Evolutionary conservation across 2,113 vertebrate species (phyloP), one percentile per base, ranked within the genome.

Genomic region (Halcyon senegalensis): DNA sequence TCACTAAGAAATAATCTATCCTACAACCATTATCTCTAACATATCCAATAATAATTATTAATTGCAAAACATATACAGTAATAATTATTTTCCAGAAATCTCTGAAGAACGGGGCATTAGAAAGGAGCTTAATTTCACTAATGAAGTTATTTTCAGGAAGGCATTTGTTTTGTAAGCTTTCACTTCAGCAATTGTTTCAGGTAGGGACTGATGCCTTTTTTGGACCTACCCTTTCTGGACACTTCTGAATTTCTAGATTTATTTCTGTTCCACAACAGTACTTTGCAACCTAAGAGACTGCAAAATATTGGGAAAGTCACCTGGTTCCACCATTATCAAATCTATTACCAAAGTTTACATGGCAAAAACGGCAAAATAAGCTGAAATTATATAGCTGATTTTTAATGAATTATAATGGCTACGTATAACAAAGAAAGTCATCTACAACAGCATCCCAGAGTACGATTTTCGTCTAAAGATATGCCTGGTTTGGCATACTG

Each of bases 101-200:
- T 39, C 5, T 44, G 23, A 75, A 58, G 79, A 87, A 79, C 2
- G 0, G 0, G 4, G 21, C 13, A 27, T 76, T 27, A 60, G 15
- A 35, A 75, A 77, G 18, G 4, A 28, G 14, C 5, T 79, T 79
- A 51, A 69, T 31, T 85, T 43, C 1, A 12, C 21, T 46, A 77
- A 64, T 44, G 6, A 73, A 20, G 13, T 73, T 73, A 30, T 33
- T 84, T 81, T 56, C 31, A 79, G 39, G n/a, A 75, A 95, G 23
- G 11, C 28, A 10, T 66, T 79, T 39, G 41, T 74, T 92, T 62
- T 43, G 10, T 17, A 69, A 69, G 44, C 25, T 62, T 58, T n/a
- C 23, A 67, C 21, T 70, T 37, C 10, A 89, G 62, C 46, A 84
- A 15, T 3, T 70, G 5, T 21, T 92, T 60, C 55, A 84, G 14